Evolutionary conservation across 2,797 vertebrate species (phyloP).

Genomic region (Potorous gilbertii): DNA sequence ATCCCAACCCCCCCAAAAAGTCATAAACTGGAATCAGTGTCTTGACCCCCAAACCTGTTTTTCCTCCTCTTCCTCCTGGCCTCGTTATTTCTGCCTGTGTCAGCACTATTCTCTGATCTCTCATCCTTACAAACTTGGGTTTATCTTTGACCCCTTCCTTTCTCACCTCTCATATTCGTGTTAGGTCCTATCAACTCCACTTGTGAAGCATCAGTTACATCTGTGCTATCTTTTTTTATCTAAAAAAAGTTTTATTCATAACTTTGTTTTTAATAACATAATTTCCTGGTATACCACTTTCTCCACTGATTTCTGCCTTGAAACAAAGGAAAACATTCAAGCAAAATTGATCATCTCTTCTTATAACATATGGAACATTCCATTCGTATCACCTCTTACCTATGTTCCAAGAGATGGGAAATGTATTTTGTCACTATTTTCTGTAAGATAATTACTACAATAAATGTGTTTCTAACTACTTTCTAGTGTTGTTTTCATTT

Average conservation of each 20-base stretch:
- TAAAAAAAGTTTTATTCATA: neutral
- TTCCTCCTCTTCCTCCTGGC: neutral
- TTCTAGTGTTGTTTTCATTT: neutral
- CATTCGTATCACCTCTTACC: neutral
- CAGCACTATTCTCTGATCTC: neutral
- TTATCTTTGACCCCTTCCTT: neutral
- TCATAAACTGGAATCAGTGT: neutral
- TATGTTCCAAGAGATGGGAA: neutral
- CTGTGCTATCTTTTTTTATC: neutral
- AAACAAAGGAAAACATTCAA: neutral
- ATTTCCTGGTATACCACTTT: neutral
- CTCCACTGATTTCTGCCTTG: neutral
- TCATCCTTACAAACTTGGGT: neutral
- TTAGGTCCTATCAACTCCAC: neutral
- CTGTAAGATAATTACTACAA: neutral
- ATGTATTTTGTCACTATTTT: neutral
- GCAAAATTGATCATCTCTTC: neutral
- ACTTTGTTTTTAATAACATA: neutral
- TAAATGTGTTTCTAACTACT: neutral
- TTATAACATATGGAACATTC: neutral
- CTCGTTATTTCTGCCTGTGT: neutral
- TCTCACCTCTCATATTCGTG: neutral
- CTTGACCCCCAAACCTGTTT: neutral
- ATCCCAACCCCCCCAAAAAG: neutral
- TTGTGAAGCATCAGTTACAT: neutral